A percentile compares a stretch with the other conserved stretches of the same genome.
Evolutionary conservation across 2,797 vertebrate species (phyloP).

Genomic region (Ceryle rudis): DNA sequence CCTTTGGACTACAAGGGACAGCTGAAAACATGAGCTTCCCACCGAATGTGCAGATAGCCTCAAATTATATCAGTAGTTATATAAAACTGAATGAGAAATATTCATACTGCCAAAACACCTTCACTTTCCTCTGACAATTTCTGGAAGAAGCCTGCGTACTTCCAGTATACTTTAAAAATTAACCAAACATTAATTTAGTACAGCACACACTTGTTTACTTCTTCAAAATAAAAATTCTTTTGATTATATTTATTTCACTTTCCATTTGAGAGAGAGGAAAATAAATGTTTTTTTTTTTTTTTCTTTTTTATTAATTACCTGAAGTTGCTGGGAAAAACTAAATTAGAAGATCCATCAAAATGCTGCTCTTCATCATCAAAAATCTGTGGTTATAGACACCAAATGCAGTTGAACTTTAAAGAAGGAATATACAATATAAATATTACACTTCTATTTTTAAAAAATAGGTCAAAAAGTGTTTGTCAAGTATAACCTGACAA

Average conservation of each 20-base stretch:
- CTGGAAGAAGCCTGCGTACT: background rate
- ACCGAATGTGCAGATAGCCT: accelerated
- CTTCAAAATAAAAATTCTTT: background rate
- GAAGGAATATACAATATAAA: background rate
- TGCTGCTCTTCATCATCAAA: background rate
- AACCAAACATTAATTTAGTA: background rate
- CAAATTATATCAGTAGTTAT: background rate
- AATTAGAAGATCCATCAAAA: background rate
- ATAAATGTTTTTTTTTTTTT: background rate
- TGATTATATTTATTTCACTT: background rate
- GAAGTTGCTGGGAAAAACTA: background rate
- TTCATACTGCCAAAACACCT: background rate
- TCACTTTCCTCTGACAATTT: background rate
- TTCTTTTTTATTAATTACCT: background rate
- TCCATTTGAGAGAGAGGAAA: background rate
- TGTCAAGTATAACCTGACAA: background rate
- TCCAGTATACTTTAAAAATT: background rate
- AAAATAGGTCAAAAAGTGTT: background rate
- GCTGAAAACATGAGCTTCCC: background rate
- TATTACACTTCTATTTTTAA: background rate
- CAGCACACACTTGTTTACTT: background rate
- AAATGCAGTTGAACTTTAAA: background rate
- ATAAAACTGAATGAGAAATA: background rate
- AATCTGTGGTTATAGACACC: background rate
- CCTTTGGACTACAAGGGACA: background rate